Evolutionary conservation across 2,888 invertebrate species (phyloP).

Genomic region (Ichneumoninae sp.): DNA sequence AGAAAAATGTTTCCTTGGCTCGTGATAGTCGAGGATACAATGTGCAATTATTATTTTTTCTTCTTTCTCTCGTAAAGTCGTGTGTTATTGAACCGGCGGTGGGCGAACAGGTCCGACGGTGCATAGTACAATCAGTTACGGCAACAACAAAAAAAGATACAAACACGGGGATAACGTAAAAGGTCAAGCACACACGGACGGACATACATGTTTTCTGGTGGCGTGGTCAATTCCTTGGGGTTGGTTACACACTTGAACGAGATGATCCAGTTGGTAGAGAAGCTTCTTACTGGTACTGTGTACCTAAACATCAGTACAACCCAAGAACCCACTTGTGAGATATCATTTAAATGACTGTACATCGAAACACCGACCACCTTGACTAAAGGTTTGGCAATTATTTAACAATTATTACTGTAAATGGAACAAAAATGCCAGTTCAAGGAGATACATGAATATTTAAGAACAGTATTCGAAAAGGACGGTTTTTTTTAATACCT

Average conservation of each 20-base stretch:
- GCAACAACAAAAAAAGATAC: constrained; percentile 6
- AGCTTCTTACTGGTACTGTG: constrained; percentile 98
- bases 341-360: constrained; percentile 59
- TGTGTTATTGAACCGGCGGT: constrained; percentile 27
- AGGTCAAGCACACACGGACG: constrained; percentile 68
- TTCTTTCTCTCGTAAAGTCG: constrained; percentile 61
- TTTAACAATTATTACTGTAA: constrained; percentile 30
- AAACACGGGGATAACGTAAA: constrained; percentile 38
- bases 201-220: constrained; percentile 90
- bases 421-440: constrained; percentile 1
- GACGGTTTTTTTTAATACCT: background rate
- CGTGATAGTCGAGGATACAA: constrained; percentile 33
- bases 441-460: constrained; percentile 14
- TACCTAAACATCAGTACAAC: constrained; percentile 87
- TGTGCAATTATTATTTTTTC: constrained; percentile 49
- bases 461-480: background rate
- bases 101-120: constrained; percentile 54
- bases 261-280: constrained; percentile 96
- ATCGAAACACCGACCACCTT: constrained; percentile 60
- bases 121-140: constrained; percentile 30
- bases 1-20: constrained; percentile 7
- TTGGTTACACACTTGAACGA: constrained; percentile 98
- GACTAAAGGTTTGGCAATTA: constrained; percentile 56
- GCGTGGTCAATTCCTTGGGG: constrained; percentile 89
- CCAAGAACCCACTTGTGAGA: constrained; percentile 72